A percentile compares a stretch with the other conserved stretches of the same genome.
phyloP scores from a whole-genome alignment of 1,140 invertebrate genomes.

The Meloidogyne floridensis region DNA sequence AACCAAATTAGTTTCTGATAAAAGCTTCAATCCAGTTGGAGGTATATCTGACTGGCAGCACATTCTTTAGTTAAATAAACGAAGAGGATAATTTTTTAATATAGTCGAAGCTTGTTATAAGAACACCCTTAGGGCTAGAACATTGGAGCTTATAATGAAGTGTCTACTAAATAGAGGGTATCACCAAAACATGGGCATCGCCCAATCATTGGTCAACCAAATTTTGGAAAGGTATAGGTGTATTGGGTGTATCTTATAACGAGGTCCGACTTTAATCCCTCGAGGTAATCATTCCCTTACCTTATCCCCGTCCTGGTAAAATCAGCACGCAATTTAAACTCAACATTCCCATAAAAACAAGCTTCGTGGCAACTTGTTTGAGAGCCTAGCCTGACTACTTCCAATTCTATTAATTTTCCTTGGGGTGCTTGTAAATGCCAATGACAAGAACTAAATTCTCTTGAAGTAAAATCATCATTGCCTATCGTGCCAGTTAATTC shows the following conservation, averaged over 20 bases:
- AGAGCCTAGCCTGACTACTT: neutral
- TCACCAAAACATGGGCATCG: too few species aligned
- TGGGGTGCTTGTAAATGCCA: slow-evolving; percentile 19
- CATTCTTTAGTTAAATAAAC: slow-evolving; percentile 10
- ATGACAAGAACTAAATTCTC: slow-evolving; percentile 19
- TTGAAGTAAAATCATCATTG: neutral
- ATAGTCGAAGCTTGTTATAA: too few species aligned
- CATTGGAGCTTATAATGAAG: too few species aligned
- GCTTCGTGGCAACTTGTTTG: neutral
- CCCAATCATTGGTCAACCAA: too few species aligned
- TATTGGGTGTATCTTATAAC: too few species aligned
- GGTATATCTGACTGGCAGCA: slow-evolving; percentile 17
- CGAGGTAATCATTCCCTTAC: neutral
- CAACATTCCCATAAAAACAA: slow-evolving; percentile 27
- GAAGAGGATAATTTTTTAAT: too few species aligned
- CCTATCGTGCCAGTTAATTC: slow-evolving; percentile 12
- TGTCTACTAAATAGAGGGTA: too few species aligned
- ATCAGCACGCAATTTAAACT: slow-evolving; percentile 22
- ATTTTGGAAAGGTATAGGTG: too few species aligned
- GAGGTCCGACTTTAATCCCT: too few species aligned
- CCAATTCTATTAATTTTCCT: slow-evolving; percentile 17
- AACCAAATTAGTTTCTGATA: slow-evolving; percentile 4
- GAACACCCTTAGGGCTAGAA: too few species aligned
- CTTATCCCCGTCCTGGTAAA: slow-evolving; percentile 14
- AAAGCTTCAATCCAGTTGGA: neutral